Evolutionary conservation across 2,797 vertebrate genomes (phyloP).

Genomic region (Vipera ursinii): DNA sequence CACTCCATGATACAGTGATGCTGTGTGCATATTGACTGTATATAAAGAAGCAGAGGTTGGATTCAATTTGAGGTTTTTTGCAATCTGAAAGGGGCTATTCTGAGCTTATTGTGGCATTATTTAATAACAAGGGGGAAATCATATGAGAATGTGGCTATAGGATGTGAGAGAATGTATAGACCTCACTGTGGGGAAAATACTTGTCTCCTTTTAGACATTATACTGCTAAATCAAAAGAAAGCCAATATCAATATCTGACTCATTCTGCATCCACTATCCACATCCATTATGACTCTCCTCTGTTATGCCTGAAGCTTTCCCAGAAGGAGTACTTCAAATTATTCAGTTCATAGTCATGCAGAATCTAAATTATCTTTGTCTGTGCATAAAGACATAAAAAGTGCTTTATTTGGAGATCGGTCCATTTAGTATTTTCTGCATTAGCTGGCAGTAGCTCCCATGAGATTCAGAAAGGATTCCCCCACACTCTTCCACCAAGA

Average conservation of each 20-base stretch:
- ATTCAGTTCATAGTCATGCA: not conserved
- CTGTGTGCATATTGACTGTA: not conserved
- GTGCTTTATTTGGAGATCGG: not conserved
- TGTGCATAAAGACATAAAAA: not conserved
- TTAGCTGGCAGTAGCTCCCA: not conserved
- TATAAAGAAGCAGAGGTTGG: not conserved
- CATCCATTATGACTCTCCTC: not conserved
- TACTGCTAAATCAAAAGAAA: not conserved
- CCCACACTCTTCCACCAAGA: not conserved
- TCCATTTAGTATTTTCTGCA: not conserved
- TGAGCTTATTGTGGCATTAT: not conserved
- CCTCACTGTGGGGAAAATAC: not conserved
- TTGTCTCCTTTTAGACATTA: not conserved
- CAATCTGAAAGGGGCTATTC: not conserved
- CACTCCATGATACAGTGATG: not conserved
- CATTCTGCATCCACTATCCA: not conserved
- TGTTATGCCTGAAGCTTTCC: not conserved
- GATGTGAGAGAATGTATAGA: not conserved
- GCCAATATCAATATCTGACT: not conserved
- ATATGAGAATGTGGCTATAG: not conserved
- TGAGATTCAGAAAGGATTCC: not conserved
- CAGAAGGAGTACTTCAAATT: not conserved
- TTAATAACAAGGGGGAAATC: not conserved
- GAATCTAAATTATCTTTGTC: not conserved
- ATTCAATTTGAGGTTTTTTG: not conserved